phyloP scores from a whole-genome alignment of 2,113 vertebrate species.

The Amphiprion percula region DNA sequence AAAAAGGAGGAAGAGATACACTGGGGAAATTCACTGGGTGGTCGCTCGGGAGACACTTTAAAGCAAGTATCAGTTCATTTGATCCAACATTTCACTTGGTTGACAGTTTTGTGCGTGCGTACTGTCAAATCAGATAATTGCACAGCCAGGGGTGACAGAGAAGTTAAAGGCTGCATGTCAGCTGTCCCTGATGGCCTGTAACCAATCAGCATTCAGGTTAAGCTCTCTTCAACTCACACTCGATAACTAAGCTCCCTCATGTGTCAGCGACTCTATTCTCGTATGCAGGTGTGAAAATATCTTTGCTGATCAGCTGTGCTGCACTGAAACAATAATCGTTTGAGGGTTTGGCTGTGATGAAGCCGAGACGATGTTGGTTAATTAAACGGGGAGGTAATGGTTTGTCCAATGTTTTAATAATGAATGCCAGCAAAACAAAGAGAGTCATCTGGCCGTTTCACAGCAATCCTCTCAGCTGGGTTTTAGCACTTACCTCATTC shows the following conservation, averaged over 20 bases:
- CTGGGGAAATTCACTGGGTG: not conserved
- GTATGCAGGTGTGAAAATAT: slow-evolving; percentile 24
- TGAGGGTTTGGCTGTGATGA: slow-evolving; percentile 22
- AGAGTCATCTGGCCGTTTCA: slow-evolving; percentile 42
- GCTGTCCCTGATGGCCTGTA: slow-evolving; percentile 39
- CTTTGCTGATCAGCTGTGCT: not conserved
- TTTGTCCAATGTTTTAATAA: slow-evolving; percentile 50
- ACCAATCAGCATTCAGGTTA: slow-evolving; percentile 56
- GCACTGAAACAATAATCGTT: not conserved
- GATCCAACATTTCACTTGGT: slow-evolving; percentile 27
- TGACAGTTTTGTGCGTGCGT: slow-evolving; percentile 32
- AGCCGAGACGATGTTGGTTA: slow-evolving; percentile 30
- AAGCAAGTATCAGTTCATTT: slow-evolving; percentile 29
- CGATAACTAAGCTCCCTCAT: slow-evolving; percentile 59
- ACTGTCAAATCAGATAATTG: slow-evolving; percentile 39
- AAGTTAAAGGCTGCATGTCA: slow-evolving; percentile 46
- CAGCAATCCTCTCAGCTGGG: slow-evolving; percentile 37
- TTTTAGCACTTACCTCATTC: slow-evolving; percentile 75
- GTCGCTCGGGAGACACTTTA: slow-evolving; percentile 17
- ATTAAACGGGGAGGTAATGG: slow-evolving; percentile 47
- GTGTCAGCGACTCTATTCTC: slow-evolving; percentile 27
- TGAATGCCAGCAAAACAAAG: slow-evolving; percentile 56
- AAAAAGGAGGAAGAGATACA: not conserved
- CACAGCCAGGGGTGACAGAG: slow-evolving; percentile 24
- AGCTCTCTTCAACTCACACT: slow-evolving; percentile 41